Conservation (phyloP, 2,888 invertebrate species). For the Drosophila tanythrix region DNA sequence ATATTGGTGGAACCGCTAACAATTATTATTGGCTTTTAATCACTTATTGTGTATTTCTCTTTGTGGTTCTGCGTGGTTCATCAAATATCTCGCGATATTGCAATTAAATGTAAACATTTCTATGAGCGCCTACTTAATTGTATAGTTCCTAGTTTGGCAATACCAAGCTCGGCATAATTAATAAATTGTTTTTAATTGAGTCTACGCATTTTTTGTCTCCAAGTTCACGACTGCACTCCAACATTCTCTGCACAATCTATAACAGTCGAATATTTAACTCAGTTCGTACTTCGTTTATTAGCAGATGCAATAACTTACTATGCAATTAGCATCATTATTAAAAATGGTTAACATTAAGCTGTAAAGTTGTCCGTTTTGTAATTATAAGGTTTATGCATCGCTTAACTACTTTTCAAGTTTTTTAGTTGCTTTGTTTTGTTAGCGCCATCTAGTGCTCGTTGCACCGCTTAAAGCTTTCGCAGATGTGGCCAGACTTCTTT, state of each 20-base stretch:
- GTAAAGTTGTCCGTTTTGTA: constrained; percentile 19
- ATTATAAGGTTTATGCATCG: constrained; percentile 21
- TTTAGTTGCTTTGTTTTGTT: neutral
- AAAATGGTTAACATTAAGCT: constrained; percentile 1
- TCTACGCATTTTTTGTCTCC: neutral
- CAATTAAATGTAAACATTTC: constrained; percentile 45
- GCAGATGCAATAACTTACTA: neutral
- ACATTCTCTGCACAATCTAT: neutral
- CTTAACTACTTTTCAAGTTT: constrained; percentile 3
- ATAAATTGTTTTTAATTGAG: neutral
- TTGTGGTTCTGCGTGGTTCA: constrained; percentile 24
- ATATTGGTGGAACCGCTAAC: constrained; percentile 65
- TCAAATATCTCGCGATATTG: constrained; percentile 4
- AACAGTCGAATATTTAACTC: too few relatives aligned
- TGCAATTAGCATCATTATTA: constrained; percentile 6
- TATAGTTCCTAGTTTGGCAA: constrained; percentile 7
- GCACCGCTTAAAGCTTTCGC: constrained; percentile 45
- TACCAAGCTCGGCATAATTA: constrained; percentile 3
- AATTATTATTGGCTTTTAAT: constrained; percentile 63
- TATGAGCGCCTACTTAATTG: neutral
- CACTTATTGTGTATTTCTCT: constrained; percentile 25
- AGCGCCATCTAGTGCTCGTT: constrained; percentile 57
- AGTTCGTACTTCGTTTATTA: neutral
- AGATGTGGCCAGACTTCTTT: constrained; percentile 33
- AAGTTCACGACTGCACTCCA: neutral